phyloP scores from a whole-genome alignment of 2,113 vertebrate genomes.

The Micronisus gabar region DNA sequence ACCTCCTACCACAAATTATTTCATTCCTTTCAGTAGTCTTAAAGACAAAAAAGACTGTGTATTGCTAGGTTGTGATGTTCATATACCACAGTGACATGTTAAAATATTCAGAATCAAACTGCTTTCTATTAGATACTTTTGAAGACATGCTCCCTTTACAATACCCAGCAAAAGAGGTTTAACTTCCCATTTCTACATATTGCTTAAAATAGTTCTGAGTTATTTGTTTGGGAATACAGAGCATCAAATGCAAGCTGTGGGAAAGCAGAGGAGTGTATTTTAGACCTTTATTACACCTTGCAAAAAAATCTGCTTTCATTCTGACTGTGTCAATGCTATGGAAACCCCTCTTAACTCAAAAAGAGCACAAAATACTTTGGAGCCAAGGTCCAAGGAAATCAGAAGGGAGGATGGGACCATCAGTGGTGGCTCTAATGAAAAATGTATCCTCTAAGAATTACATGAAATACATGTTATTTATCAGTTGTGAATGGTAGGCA shows the following conservation, averaged over 20 bases:
- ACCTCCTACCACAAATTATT: neutral
- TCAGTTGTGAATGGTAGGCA: neutral
- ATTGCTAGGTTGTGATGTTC: neutral
- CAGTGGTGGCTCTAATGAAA: neutral
- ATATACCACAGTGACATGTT: fast-evolving
- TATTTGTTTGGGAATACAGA: neutral
- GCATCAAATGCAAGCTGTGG: neutral
- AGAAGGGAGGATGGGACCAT: neutral
- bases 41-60: neutral
- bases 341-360: neutral
- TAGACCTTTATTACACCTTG: neutral
- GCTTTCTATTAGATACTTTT: neutral
- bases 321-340: neutral
- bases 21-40: neutral
- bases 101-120: neutral
- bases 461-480: neutral
- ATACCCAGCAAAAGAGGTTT: neutral
- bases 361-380: neutral
- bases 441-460: neutral
- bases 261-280: neutral
- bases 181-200: neutral
- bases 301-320: neutral
- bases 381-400: neutral
- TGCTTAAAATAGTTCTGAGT: neutral
- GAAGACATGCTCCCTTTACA: neutral